Percentiles rank a stretch among this genome's conserved stretches.
Evolutionary conservation across 1,140 invertebrate genomes (phyloP).

Genomic region (Aplysia californica): DNA sequence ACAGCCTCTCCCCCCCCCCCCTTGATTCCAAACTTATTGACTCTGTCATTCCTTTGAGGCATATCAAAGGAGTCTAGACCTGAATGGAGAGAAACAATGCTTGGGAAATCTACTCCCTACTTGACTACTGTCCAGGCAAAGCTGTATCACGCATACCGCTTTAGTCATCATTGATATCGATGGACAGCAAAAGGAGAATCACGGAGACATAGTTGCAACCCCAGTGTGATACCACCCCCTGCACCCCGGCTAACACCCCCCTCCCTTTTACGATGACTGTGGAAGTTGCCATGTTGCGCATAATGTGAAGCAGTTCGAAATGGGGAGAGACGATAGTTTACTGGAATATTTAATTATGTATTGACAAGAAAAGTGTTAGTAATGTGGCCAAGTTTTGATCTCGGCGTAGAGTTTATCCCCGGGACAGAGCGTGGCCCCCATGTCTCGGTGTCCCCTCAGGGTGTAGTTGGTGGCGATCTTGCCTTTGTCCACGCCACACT

Average conservation of each 20-base stretch:
- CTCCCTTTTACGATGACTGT: background rate
- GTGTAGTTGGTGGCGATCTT: slow-evolving; percentile 43
- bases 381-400: slow-evolving; percentile 67
- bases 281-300: background rate
- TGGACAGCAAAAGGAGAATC: background rate
- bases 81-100: too few relatives aligned
- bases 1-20: too few relatives aligned
- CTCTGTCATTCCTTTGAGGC: too few relatives aligned
- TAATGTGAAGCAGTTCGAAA: background rate
- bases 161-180: too few relatives aligned
- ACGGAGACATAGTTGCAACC: background rate
- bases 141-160: too few relatives aligned
- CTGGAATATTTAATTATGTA: background rate
- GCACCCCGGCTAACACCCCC: background rate
- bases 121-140: too few relatives aligned
- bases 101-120: too few relatives aligned
- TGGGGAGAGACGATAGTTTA: background rate
- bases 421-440: slow-evolving; percentile 44
- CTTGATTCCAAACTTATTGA: too few relatives aligned
- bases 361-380: background rate
- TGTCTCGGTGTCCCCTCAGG: slow-evolving; percentile 51
- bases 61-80: too few relatives aligned
- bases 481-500: slow-evolving; percentile 43
- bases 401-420: slow-evolving; percentile 66
- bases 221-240: background rate